Base-by-base conservation (phyloP, 2,888 invertebrate genomes). In the Azorinus chamasolen region DNA sequence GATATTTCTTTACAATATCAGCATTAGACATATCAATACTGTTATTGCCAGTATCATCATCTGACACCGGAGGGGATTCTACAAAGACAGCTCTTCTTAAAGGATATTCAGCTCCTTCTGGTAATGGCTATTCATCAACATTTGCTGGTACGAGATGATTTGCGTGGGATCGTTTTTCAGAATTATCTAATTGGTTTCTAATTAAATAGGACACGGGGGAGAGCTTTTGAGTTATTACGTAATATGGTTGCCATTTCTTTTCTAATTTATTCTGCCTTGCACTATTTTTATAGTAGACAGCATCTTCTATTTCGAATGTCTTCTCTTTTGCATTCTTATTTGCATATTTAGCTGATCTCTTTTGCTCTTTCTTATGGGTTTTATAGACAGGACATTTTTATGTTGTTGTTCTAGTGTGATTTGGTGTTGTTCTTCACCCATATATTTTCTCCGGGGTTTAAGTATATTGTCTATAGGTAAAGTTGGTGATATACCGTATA, bases 351-450 rank as follows among this genome's bases (percentile, higher is more conserved):
- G 51, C 54, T 25, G 57, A 62, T 64, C 65, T 41, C 25, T 32
- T 37, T 22, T 74, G 70, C 14, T 65, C 48, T 6, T 66, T 39
- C 12, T 50, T 59, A 10, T 61, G 16, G 32, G 57, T 32, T 43
- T 64, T 53, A 51, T 76, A 61, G 10, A 76, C 70, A 22, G 43
- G 57, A 78, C 70, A n/a, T 65, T 37, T 37, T 62, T 69, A 45
- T 79, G 74, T 53, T 79, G 79, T n/a, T 72, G 45, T 63, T 74
- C 59, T 43, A 79, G 32, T 2, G 70, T 51, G 43, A 74, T 55
- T 61, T 79, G 39, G 39, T 75, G 63, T n/a, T 39, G 14, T 16
- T 68, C 55, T 64, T 39, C 68, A 22, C 64, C 72, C 20, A 57
- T 25, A 32, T 71, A 79, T 18, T 43, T 50, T 14, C 63, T 37